phyloP scores from a whole-genome alignment of 1,140 invertebrate genomes.

The Pararge aegeria region DNA sequence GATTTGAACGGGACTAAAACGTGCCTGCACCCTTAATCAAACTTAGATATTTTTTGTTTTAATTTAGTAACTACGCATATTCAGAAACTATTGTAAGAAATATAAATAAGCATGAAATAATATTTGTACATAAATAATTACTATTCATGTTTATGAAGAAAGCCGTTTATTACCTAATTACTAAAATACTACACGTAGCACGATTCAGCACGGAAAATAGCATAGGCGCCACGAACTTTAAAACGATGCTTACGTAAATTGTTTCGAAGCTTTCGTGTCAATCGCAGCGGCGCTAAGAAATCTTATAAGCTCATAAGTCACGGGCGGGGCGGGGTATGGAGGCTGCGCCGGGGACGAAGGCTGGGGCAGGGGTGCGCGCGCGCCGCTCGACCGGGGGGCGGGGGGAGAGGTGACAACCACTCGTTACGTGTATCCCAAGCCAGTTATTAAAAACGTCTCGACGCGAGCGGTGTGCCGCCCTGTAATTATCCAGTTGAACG shows the following conservation, averaged over 20 bases:
- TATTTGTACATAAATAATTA: no score
- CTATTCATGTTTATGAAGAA: no score
- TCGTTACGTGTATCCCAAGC: conserved; percentile 78
- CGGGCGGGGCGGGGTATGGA: conserved; percentile 58
- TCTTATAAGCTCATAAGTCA: conserved; percentile 63
- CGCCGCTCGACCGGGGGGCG: conserved; percentile 40
- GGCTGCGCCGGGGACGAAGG: conserved; percentile 44
- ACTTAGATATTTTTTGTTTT: no score
- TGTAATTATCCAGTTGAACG: conserved; percentile 78
- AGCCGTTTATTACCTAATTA: no score
- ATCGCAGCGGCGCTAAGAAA: conserved; percentile 4
- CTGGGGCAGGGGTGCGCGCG: conserved; percentile 37
- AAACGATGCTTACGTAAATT: not conserved
- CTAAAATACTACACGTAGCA: no score
- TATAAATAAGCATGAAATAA: no score
- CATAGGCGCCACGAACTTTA: no score
- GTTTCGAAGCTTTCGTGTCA: not conserved
- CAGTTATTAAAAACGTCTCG: conserved; percentile 82
- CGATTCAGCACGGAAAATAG: no score
- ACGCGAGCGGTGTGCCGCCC: conserved; percentile 76
- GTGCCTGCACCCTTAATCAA: no score
- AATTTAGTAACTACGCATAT: no score
- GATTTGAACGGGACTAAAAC: no score
- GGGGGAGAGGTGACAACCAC: conserved; percentile 75
- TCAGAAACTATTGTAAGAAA: no score